phyloP scores from a whole-genome alignment of 2,888 invertebrate genomes.

The Drosophila rellima region DNA sequence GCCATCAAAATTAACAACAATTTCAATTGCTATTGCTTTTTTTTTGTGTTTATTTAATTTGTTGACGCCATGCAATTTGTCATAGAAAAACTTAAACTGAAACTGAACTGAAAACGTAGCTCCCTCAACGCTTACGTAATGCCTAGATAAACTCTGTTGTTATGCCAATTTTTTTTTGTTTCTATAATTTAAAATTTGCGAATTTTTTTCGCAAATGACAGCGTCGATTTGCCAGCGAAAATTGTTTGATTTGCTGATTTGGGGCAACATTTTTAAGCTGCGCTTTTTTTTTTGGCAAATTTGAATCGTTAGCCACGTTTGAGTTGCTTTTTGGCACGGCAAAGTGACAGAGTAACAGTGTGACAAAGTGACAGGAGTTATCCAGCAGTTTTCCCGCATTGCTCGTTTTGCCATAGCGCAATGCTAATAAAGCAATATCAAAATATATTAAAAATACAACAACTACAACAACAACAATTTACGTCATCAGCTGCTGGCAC shows the following conservation, averaged over 20 bases:
- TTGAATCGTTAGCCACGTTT: constrained; percentile 61
- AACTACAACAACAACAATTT: constrained; percentile 46
- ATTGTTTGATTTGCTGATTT: constrained; percentile 47
- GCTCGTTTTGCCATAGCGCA: constrained; percentile 46
- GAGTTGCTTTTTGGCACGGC: constrained; percentile 60
- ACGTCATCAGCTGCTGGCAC: constrained; percentile 72
- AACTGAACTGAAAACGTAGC: constrained; percentile 36
- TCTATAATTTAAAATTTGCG: constrained; percentile 41
- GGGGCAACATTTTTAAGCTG: constrained; percentile 38
- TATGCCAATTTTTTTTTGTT: constrained; percentile 45
- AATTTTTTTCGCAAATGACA: constrained; percentile 57
- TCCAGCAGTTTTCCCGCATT: background rate
- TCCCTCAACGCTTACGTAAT: constrained; percentile 28
- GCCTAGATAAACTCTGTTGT: constrained; percentile 41
- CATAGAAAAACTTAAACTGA: constrained; percentile 36
- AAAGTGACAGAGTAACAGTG: constrained; percentile 3
- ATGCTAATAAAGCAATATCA: constrained; percentile 72
- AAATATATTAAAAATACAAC: constrained; percentile 22
- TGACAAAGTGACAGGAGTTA: constrained; percentile 36
- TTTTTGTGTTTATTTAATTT: constrained; percentile 66
- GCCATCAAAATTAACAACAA: constrained; percentile 53
- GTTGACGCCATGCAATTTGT: constrained; percentile 73
- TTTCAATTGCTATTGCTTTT: constrained; percentile 41
- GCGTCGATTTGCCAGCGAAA: constrained; percentile 50
- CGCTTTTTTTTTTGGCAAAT: constrained; percentile 34